Conservation (phyloP, 2,888 invertebrate genomes). For the Spatulosminthurus flaviceps region DNA sequence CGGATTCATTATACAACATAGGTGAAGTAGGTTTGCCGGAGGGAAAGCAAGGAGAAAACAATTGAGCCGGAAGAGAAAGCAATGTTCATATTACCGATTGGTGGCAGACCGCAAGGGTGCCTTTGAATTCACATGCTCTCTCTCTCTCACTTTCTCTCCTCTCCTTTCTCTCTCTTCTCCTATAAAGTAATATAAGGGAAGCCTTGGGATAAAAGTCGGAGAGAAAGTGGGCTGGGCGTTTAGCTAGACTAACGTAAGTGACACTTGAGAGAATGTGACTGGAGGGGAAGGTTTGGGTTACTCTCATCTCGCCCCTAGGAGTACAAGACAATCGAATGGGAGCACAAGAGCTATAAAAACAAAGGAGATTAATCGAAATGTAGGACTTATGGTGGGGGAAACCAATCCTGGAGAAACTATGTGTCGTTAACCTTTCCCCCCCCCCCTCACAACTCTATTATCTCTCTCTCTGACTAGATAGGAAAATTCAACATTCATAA, state of each 20-base stretch:
- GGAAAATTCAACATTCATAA: too few relatives aligned
- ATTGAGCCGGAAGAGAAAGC: constrained; percentile 1
- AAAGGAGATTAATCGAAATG: constrained; percentile 13
- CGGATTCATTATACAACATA: too few relatives aligned
- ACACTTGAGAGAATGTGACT: constrained; percentile 9
- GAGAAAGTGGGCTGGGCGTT: not conserved
- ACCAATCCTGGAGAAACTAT: not conserved
- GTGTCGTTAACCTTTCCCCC: not conserved
- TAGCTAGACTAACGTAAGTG: not conserved
- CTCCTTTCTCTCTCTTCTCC: too few relatives aligned
- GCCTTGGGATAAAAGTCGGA: too few relatives aligned
- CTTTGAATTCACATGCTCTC: not conserved
- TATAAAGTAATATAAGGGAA: too few relatives aligned
- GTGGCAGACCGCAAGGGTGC: not conserved
- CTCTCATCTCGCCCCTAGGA: not conserved
- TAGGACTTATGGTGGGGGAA: not conserved
- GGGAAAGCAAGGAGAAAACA: not conserved
- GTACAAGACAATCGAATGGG: constrained; percentile 8
- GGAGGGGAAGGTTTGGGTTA: constrained; percentile 18
- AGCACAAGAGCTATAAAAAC: constrained; percentile 2
- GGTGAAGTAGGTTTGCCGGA: too few relatives aligned
- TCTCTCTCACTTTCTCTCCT: too few relatives aligned
- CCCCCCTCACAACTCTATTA: too few relatives aligned
- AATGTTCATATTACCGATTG: not conserved
- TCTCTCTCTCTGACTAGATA: too few relatives aligned